Evolutionary conservation across 1,140 invertebrate genomes (phyloP).

Genomic region (Aphis gossypii): DNA sequence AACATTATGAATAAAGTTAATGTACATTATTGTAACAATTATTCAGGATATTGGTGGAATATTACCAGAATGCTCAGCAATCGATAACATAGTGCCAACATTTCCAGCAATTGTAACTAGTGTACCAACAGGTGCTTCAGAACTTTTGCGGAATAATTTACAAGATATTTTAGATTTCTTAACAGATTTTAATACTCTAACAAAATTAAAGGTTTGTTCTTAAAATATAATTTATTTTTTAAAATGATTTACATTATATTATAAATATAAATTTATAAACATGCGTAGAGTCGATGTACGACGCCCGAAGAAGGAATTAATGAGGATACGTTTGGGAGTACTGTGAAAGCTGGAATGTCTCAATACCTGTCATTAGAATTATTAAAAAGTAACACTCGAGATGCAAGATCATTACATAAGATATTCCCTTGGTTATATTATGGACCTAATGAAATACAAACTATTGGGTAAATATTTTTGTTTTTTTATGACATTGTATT

Average conservation of each 20-base stretch:
- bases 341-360: conserved; percentile 92
- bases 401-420: conserved; percentile 81
- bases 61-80: conserved; percentile 71
- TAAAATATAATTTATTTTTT: background rate
- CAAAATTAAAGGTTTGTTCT: conserved; percentile 89
- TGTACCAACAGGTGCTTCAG: conserved; percentile 85
- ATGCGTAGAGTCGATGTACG: conserved; percentile 79
- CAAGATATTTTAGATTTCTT: conserved; percentile 95
- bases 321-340: conserved; percentile 94
- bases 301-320: conserved; percentile 81
- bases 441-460: conserved; percentile 80
- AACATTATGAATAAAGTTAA: conserved; percentile 47
- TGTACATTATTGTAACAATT: conserved; percentile 63
- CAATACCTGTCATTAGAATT: conserved; percentile 95
- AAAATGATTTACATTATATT: background rate
- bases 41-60: conserved; percentile 79
- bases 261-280: conserved; percentile 30
- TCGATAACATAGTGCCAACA: conserved; percentile 64
- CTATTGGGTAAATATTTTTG: conserved; percentile 63
- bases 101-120: conserved; percentile 63
- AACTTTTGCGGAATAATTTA: conserved; percentile 90
- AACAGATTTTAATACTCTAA: conserved; percentile 94
- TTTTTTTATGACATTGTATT: background rate
- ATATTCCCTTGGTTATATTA: conserved; percentile 94
- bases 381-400: conserved; percentile 82